Evolutionary conservation across 2,113 vertebrate genomes (phyloP), one percentile per base, ranked within the genome.

Genomic region (Festucalex cinctus): DNA sequence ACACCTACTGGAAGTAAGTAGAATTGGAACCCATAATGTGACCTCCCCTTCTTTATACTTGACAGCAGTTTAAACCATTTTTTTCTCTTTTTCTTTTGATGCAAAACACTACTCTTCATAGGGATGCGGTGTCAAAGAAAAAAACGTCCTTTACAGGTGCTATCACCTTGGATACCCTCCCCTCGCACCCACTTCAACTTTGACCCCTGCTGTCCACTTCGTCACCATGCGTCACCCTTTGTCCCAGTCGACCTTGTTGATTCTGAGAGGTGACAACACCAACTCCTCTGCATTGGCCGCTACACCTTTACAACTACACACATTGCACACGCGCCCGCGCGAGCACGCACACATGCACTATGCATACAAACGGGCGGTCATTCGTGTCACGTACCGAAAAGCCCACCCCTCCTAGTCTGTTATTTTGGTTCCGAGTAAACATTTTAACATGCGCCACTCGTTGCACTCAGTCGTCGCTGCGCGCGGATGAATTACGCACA

Each of bases 321-420:
- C 13, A n/a, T n/a, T 20, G 59, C 36, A 20, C 14, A 28, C 12
- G 28, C 9, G 36, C 53, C 6, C 14, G 14, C 24, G 16, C 43
- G 32, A 28, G 28, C 16, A 53, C 1, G 22, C 51, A 6, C 58
- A 13, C 54, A 54, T 12, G 83, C 81, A 76, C 78, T 71, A 70
- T 76, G 85, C 61, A 74, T 69, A 68, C 69, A 68, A 73, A 71
- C 51, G 66, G 73, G 70, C 66, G 37, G 54, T 76, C 66, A 82
- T 80, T 84, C 87, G 78, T 71, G 83, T 85, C 86, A 88, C 89
- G 87, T 89, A 81, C 69, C 73, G 84, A 82, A 82, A 86, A 84
- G 76, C 68, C 72, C 75, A 68, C 32, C 57, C 57, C 57, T 36
- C 3, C 35, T 6, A 5, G 20, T 61, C 37, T 41, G n/a, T 61